phyloP scores from a whole-genome alignment of 2,888 invertebrate species.

The Thecophora atra region DNA sequence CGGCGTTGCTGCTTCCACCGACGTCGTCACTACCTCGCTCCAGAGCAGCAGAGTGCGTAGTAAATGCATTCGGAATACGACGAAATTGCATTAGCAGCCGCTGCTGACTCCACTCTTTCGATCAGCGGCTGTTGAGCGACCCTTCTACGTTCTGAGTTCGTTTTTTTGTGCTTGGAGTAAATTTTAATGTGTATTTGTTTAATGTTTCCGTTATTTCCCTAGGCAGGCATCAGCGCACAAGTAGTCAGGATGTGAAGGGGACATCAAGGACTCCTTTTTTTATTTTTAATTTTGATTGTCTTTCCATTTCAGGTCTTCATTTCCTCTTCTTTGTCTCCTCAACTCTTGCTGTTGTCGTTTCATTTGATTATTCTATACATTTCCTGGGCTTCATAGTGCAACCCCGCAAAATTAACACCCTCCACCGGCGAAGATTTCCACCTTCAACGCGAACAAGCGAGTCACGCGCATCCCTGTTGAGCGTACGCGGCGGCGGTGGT shows the following conservation, averaged over 20 bases:
- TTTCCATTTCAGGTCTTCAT: conserved; percentile 1
- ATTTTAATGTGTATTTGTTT: conserved; percentile 16
- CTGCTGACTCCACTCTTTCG: not conserved
- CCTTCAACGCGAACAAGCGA: conserved; percentile 35
- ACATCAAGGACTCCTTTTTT: conserved; percentile 26
- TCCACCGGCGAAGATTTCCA: conserved; percentile 29
- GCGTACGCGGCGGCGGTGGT: not conserved
- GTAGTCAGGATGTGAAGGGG: not conserved
- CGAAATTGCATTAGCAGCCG: conserved; percentile 31
- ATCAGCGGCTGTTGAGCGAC: not conserved
- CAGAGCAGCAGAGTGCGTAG: conserved; percentile 11
- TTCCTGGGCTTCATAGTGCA: conserved; percentile 7
- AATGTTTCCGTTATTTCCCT: conserved; percentile 46
- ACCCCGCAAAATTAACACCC: not conserved
- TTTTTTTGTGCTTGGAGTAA: not conserved
- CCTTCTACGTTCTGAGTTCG: not conserved
- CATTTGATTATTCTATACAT: conserved; percentile 20
- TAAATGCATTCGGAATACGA: conserved; percentile 32
- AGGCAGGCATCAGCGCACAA: conserved; percentile 43
- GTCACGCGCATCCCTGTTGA: conserved; percentile 3
- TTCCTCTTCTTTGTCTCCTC: not conserved
- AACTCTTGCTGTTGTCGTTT: conserved; percentile 7
- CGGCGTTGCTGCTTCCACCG: conserved; percentile 15
- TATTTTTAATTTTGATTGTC: conserved; percentile 14
- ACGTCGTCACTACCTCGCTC: not conserved